Conservation (phyloP, 2,797 vertebrate species). For the Hoplostethus atlanticus region DNA sequence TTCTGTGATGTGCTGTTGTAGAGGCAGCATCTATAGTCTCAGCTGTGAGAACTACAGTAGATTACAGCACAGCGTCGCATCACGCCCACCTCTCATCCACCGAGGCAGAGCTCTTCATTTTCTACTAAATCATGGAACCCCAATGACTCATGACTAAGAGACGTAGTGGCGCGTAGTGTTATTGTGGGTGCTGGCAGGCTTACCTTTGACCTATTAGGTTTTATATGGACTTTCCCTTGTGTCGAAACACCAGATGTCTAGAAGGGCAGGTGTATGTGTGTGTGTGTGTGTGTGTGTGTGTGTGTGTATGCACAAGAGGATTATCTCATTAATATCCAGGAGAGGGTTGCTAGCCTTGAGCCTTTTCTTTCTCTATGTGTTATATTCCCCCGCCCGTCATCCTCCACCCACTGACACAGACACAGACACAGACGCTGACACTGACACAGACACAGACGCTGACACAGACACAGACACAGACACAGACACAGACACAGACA, state of each 20-base stretch:
- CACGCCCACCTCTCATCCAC: not conserved
- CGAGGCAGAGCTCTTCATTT: constrained; percentile 17
- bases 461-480: no score
- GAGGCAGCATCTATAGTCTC: constrained; percentile 9
- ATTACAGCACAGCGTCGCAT: constrained; percentile 30
- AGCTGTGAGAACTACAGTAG: constrained; percentile 21
- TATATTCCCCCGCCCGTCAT: constrained; percentile 17
- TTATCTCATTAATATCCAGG: constrained; percentile 37
- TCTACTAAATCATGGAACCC: constrained; percentile 58
- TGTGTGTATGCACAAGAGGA: constrained; percentile 17
- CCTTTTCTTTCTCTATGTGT: constrained; percentile 14
- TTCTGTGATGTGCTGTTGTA: constrained; percentile 11
- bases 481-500: constrained; percentile 8
- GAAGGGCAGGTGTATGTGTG: constrained; percentile 7
- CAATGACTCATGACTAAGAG: constrained; percentile 67
- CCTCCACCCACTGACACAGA: not conserved
- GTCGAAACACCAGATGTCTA: not conserved
- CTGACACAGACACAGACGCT: no score
- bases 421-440: not conserved
- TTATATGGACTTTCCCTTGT: constrained; percentile 6
- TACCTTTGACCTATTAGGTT: constrained; percentile 25
- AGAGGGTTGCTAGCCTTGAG: constrained; percentile 28
- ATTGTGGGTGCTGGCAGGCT: constrained; percentile 7
- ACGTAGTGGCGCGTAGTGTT: not conserved
- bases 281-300: constrained; percentile 3